These are phyloP conservation scores for Triops longicaudatus DNA, from an alignment of 1,140 invertebrate genomes.

Conservation along the genomic window DNA sequence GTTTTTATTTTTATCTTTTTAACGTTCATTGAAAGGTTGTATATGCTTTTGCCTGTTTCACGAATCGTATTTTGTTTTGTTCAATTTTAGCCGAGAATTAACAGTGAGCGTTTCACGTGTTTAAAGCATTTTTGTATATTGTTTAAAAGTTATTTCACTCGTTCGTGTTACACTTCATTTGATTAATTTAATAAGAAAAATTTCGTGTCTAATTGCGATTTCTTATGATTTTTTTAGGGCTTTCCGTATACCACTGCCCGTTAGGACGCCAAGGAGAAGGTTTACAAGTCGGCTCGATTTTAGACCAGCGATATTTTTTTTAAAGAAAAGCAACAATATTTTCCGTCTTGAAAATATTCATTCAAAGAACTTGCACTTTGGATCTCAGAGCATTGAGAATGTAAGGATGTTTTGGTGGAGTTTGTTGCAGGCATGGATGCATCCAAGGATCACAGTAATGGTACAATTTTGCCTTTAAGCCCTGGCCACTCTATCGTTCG, in stretches of 20 bases:
- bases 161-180: too few relatives aligned
- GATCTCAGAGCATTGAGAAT: constrained; percentile 2
- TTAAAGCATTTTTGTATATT: too few relatives aligned
- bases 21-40: too few relatives aligned
- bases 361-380: not conserved
- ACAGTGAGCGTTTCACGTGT: too few relatives aligned
- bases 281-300: not conserved
- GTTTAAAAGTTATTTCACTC: too few relatives aligned
- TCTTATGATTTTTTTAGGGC: not conserved
- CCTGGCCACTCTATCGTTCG: not conserved
- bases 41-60: too few relatives aligned
- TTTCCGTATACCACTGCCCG: not conserved
- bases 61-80: not conserved
- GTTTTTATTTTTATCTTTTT: too few relatives aligned
- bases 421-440: not conserved
- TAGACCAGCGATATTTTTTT: constrained; percentile 6
- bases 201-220: not conserved
- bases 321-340: too few relatives aligned
- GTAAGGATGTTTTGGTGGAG: not conserved
- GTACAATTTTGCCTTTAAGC: constrained; percentile 1
- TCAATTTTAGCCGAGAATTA: too few relatives aligned
- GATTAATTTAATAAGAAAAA: too few relatives aligned
- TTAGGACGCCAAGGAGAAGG: not conserved
- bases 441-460: constrained; percentile 12
- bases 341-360: not conserved